Percentiles rank a stretch among this genome's conserved stretches.
These are phyloP conservation scores for Lophotriccus pileatus DNA, from an alignment of 2,797 vertebrate genomes.

Conservation along the genomic window DNA sequence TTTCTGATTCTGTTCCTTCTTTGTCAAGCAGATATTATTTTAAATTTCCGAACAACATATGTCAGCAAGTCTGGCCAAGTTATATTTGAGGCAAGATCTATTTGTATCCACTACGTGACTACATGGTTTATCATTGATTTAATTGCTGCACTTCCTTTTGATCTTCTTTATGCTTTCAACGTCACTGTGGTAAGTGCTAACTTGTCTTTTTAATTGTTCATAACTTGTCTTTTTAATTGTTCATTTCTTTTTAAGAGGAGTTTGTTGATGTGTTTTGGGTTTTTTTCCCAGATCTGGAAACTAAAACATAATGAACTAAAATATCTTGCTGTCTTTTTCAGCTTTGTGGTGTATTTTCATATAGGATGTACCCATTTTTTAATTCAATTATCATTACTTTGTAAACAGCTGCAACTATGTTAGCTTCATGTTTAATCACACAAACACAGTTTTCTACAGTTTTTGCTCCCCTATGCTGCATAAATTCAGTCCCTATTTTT, in stretches of 20 bases:
- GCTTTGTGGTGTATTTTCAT: neutral
- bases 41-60: slow-evolving; percentile 96
- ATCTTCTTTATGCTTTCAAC: slow-evolving; percentile 96
- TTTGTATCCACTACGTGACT: slow-evolving; percentile 97
- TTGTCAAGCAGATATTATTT: slow-evolving; percentile 89
- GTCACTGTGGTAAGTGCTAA: slow-evolving; percentile 95
- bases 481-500: neutral
- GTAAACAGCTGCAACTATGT: neutral
- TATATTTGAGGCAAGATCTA: slow-evolving; percentile 94
- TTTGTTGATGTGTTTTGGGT: rapidly evolving
- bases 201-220: neutral
- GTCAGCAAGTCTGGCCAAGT: slow-evolving; percentile 99
- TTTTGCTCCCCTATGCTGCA: neutral
- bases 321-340: neutral
- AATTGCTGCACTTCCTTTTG: slow-evolving; percentile 96
- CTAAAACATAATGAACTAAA: neutral
- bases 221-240: neutral
- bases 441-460: neutral
- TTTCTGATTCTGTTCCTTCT: slow-evolving; percentile 38
- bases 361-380: neutral
- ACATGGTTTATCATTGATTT: slow-evolving; percentile 99
- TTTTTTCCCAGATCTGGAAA: neutral
- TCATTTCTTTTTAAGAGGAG: rapidly evolving
- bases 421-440: neutral
- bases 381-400: neutral